These are phyloP conservation scores for Halocaridina rubra DNA, from an alignment of 2,888 invertebrate species.

Conservation along the genomic window DNA sequence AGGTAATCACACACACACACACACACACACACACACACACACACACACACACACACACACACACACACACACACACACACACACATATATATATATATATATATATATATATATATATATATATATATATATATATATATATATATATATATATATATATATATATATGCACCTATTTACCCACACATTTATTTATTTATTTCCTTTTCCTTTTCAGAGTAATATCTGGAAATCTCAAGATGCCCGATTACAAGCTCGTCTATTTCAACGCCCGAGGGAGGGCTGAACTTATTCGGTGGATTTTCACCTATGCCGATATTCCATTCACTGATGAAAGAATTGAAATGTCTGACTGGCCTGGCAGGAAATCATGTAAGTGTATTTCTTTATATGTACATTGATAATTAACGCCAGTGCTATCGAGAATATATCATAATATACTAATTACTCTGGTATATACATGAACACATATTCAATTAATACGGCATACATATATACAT, in stretches of 20 bases:
- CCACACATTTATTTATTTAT: no score
- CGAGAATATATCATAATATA: no score
- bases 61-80: background rate
- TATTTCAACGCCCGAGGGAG: background rate
- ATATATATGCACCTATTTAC: slow-evolving; percentile 3
- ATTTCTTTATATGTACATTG: no score
- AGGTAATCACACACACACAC: background rate
- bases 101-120: background rate
- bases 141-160: slow-evolving; percentile 26
- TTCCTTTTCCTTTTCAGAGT: no score
- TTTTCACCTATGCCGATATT: background rate
- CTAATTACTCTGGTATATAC: no score
- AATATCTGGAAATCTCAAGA: no score
- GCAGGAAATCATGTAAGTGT: background rate
- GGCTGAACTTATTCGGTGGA: background rate
- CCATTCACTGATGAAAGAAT: background rate
- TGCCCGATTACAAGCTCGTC: background rate
- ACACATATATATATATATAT: slow-evolving; percentile 9
- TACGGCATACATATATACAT: no score
- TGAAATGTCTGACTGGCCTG: background rate
- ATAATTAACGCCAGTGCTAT: no score
- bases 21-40: background rate
- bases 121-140: slow-evolving; percentile 42
- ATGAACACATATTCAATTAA: no score
- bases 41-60: background rate